These are phyloP conservation scores for Burhinus oedicnemus DNA, from an alignment of 2,113 vertebrate species.

Conservation along the genomic window DNA sequence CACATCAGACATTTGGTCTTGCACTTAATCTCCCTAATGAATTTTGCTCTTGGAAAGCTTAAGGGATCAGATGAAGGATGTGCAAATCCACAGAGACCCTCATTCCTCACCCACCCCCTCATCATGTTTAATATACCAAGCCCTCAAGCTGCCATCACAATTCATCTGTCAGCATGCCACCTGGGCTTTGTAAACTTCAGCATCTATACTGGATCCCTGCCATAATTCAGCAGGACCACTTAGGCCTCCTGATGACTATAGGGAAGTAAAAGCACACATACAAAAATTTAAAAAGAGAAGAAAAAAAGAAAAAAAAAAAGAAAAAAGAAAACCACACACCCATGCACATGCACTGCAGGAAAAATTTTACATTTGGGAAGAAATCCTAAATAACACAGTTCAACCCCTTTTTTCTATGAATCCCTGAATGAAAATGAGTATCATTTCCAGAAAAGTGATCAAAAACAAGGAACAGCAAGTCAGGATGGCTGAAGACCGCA, in stretches of 20 bases:
- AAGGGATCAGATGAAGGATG: conserved; percentile 21
- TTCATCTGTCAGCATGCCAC: conserved; percentile 8
- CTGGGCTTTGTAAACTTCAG: conserved; percentile 38
- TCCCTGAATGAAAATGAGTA: neutral
- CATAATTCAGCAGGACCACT: neutral
- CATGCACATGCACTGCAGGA: too few species aligned
- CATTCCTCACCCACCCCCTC: neutral
- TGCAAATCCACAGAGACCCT: conserved; percentile 1
- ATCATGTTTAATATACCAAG: conserved; percentile 11
- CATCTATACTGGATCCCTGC: neutral
- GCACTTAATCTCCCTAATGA: neutral
- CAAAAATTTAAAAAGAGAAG: neutral
- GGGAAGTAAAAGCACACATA: neutral
- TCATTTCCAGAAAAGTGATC: neutral
- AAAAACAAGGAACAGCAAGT: neutral
- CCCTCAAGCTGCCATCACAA: conserved; percentile 10
- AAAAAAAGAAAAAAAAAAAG: fast-evolving
- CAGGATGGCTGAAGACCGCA: neutral
- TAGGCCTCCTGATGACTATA: neutral
- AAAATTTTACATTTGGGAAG: neutral
- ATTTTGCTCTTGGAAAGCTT: conserved; percentile 34
- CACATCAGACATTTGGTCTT: neutral
- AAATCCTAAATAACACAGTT: neutral
- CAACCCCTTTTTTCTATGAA: neutral
- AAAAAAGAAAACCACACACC: fast-evolving